Base-by-base conservation (phyloP, 2,888 invertebrate species). In the Hypercompe scribonia region DNA sequence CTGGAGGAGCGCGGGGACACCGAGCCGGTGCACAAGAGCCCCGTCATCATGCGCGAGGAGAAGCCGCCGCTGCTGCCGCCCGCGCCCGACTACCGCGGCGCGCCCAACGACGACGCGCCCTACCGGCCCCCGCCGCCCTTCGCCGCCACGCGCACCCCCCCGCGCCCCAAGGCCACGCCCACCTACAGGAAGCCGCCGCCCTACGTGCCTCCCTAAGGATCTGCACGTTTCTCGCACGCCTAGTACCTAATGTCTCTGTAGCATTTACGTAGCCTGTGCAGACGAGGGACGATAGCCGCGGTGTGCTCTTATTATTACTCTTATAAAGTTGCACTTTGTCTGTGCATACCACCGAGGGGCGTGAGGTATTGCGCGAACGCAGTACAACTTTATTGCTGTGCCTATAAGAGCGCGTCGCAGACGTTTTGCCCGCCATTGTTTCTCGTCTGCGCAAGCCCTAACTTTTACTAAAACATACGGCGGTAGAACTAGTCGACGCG, bases 101-200 rank as follows among this genome's bases (percentile, higher is more conserved):
- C 61, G 11, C 34, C 68, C 21, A 61, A 94, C 2, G 96, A 93
- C 67, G 94, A 94, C 83, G 98, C 98, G 79, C 98, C 98, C 75
- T 99, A 99, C 93, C 98, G 98, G 86, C 99, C 98, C 33, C 99
- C 99, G 28, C 98, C 98, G 11, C 98, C 98, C 81, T 98, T 97
- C 91, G 97, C 98, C 61, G 96, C 97, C 74, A 96, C 96, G 5
- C 97, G 98, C 84, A 98, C 98, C 77, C 97, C 97, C 75, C 97
- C 97, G 86, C 96, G 97, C 83, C 98, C 98, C 72, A 98, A 97
- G 88, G 97, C 98, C 76, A 98, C 98, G 68, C 98, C 99, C 78
- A 98, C 98, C 85, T 99, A 99, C 96, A 97, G 99, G 90, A 98
- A 99, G 94, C 99, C 99, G 70, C 99, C 99, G 78, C 99, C 99